Evolutionary conservation across 2,797 vertebrate species (phyloP), one percentile per base, ranked within the genome.

Genomic region (Sorex maritimensis): DNA sequence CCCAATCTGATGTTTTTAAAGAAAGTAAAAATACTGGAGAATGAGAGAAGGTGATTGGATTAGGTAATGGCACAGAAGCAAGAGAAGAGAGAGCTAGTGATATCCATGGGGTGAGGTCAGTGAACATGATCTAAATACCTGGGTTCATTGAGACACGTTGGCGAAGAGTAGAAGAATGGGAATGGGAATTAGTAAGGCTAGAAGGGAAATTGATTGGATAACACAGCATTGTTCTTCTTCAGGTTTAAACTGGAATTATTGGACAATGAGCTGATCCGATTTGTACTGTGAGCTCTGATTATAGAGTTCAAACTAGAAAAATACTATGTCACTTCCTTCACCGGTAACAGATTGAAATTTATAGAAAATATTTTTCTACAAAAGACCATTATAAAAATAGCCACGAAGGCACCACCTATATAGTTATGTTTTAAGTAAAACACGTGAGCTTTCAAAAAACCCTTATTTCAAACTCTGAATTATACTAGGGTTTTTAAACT

Each of bases 381-480:
- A 95, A 86, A 82, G 58, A 55, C 24, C 65, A 71, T 21, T 73
- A 9, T 84, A 75, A 63, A 63, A 63, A 63, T 63, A 23, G 14
- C 61, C 23, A 24, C 61, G 5, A 63, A 2, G 23, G 19, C 78
- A 71, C 52, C 46, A 84, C n/a, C 78, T 86, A 77, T 71, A 81
- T 72, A 86, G 91, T 93, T 91, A 61, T 17, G 4, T 91, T 93
- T 63, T 89, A 85, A 93, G 30, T 38, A 38, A 95, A 96, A 95
- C 34, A 58, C 13, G 44, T 58, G 75, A 90, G 72, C 34, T 30
- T 95, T 94, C 79, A 46, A 44, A 13, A 94, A 95, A 85, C 11
- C 68, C 93, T 88, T 65, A 83, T 88, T 92, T 92, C 84, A 79
- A 88, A 82, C 15, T 15, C 3, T 81, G 65, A 88, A 80, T 46